Evolutionary conservation across 2,113 vertebrate genomes (phyloP), one percentile per base, ranked within the genome.

Genomic region (Capreolus pygargus): DNA sequence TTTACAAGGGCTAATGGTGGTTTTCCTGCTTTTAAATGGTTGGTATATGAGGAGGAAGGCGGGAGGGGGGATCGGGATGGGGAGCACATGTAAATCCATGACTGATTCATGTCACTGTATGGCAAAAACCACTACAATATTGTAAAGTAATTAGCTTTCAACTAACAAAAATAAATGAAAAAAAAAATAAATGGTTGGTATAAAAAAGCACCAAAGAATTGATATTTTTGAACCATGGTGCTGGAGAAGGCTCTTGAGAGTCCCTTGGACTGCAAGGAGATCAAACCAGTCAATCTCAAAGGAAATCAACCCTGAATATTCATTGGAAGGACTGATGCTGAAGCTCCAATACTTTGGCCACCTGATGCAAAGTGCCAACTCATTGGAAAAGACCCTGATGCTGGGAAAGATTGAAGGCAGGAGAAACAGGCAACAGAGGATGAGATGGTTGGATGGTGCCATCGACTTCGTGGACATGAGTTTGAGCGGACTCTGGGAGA

Each of bases 1-100:
- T 1, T 17, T 28, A 23, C 19, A 3, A 0, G 3, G n/a, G n/a
- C 54, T 27, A 0, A 17, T 0, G 10, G 2, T 1, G n/a, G 28
- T 1, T 57, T 82, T 78, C 50, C 67, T 43, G 6, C 19, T 28
- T 47, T 21, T 5, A 27, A 52, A 7, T 14, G 39, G 7, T n/a
- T 21, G 12, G 45, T 39, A 9, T 1, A 13, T 50, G 47, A 3
- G 47, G 13, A 50, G 47, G 12, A 2, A 50, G 47, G 47, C 47
- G 11, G 47, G 47, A 50, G 47, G 47, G 47, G 47, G 47, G 47
- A 50, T 50, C 12, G 12, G 47, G 47, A 14, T 50, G 47, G 12
- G 13, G 47, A 50, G 13, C 47, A 50, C 47, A 50, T 50, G 47
- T 50, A 13, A 50, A 50, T 50, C 47, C 12, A 50, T 50, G 47